Percentiles rank a stretch among this genome's conserved stretches.
These are phyloP conservation scores for Caenorhabditis sp. DNA, from an alignment of 2,888 invertebrate genomes.

Conservation along the genomic window DNA sequence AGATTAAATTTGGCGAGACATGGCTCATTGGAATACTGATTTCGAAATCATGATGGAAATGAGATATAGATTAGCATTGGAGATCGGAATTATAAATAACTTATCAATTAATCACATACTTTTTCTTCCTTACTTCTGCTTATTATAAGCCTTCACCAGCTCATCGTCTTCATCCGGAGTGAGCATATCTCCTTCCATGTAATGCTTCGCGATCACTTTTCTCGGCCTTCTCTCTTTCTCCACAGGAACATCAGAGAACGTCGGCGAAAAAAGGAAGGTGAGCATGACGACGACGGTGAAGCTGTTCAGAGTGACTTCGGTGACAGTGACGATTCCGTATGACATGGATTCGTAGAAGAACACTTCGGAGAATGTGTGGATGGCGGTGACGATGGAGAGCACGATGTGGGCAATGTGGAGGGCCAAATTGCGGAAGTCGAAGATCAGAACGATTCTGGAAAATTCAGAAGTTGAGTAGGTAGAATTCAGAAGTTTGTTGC, in stretches of 20 bases:
- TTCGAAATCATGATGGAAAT: too few species aligned
- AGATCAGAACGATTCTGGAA: slow-evolving; percentile 59
- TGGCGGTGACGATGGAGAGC: slow-evolving; percentile 37
- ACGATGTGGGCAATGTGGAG: slow-evolving; percentile 64
- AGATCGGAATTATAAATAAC: too few species aligned
- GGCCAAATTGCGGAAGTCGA: slow-evolving; percentile 49
- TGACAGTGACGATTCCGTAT: slow-evolving; percentile 60
- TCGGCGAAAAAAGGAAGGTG: slow-evolving; percentile 18
- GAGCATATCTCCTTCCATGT: slow-evolving; percentile 57
- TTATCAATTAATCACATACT: not conserved
- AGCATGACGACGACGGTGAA: slow-evolving; percentile 59
- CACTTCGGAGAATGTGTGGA: slow-evolving; percentile 63
- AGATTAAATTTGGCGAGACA: not conserved
- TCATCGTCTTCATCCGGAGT: slow-evolving; percentile 61
- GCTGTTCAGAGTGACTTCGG: slow-evolving; percentile 63
- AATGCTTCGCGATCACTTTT: slow-evolving; percentile 56
- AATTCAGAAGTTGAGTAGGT: too few species aligned
- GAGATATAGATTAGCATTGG: too few species aligned
- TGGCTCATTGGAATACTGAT: not conserved
- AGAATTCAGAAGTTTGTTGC: not conserved
- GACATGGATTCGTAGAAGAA: slow-evolving; percentile 63
- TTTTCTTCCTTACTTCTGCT: slow-evolving; percentile 26
- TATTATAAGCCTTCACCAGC: slow-evolving; percentile 56
- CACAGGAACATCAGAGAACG: slow-evolving; percentile 4
- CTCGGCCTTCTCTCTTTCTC: slow-evolving; percentile 22